Conservation (phyloP, 2,888 invertebrate species). For the Toxonevra muliebris region DNA sequence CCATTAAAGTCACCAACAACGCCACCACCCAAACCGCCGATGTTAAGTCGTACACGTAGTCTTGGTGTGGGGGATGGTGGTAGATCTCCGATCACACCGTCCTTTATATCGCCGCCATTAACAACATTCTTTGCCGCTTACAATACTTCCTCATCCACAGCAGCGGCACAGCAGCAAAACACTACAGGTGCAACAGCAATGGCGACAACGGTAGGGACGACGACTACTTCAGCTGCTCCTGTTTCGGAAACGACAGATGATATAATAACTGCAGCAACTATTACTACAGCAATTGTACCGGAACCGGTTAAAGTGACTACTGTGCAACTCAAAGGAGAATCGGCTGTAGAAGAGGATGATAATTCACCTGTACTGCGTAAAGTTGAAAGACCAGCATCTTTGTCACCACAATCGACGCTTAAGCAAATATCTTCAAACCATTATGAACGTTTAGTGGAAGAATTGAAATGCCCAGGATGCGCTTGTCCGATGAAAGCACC, state of each 20-base stretch:
- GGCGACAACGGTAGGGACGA: conserved; percentile 22
- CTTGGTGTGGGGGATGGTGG: conserved; percentile 51
- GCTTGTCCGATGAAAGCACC: conserved; percentile 62
- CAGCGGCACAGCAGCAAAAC: not conserved
- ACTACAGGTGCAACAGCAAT: conserved; percentile 9
- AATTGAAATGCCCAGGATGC: conserved; percentile 64
- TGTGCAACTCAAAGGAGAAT: conserved; percentile 34
- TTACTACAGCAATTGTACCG: conserved; percentile 28
- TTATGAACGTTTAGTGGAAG: conserved; percentile 62
- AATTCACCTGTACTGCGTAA: conserved; percentile 23
- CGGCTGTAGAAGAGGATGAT: conserved; percentile 5
- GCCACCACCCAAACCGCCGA: conserved; percentile 59
- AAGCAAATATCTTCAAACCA: conserved; percentile 53
- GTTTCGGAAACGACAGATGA: not conserved
- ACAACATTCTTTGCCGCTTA: not conserved
- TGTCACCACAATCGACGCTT: conserved; percentile 31
- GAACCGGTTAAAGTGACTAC: conserved; percentile 36
- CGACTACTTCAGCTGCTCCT: conserved; percentile 2
- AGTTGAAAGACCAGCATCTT: conserved; percentile 14
- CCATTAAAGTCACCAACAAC: conserved; percentile 48
- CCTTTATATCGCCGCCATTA: not conserved
- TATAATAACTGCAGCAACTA: not conserved
- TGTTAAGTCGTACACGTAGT: conserved; percentile 57
- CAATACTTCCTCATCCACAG: not conserved
- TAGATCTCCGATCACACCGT: conserved; percentile 19